Percentiles rank a stretch among this genome's conserved stretches.
These are phyloP conservation scores for Aspiorhynchus laticeps DNA, from an alignment of 2,113 vertebrate genomes.

Conservation along the genomic window DNA sequence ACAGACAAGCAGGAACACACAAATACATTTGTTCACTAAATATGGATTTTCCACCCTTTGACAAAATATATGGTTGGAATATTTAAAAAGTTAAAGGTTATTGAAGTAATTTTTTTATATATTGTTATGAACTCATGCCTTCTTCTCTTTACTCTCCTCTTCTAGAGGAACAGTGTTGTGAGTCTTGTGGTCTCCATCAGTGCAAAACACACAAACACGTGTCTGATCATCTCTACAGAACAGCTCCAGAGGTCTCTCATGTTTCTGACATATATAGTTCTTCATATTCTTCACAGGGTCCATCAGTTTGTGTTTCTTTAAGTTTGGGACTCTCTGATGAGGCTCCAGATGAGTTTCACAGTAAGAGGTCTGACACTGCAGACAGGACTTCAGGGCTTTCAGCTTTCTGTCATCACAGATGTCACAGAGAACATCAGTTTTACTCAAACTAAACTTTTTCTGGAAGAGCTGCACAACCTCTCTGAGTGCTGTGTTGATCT, in stretches of 20 bases:
- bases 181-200: not conserved
- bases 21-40: no score
- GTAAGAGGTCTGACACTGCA: not conserved
- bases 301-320: not conserved
- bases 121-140: not conserved
- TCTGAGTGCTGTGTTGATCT: not conserved
- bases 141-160: not conserved
- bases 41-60: no score
- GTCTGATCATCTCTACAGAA: not conserved
- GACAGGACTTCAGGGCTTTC: not conserved
- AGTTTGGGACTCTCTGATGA: not conserved
- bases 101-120: no score
- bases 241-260: not conserved
- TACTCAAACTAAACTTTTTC: not conserved
- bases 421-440: not conserved
- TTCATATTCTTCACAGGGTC: not conserved
- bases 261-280: not conserved
- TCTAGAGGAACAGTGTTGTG: conserved; percentile 2
- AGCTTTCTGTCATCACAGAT: not conserved
- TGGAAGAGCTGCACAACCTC: not conserved
- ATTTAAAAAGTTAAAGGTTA: no score
- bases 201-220: not conserved
- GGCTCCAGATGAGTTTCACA: conserved; percentile 2
- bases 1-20: no score
- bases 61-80: no score